These are phyloP conservation scores for Bursaphelenchus mucronatus DNA, from an alignment of 1,140 invertebrate genomes.

Conservation along the genomic window DNA sequence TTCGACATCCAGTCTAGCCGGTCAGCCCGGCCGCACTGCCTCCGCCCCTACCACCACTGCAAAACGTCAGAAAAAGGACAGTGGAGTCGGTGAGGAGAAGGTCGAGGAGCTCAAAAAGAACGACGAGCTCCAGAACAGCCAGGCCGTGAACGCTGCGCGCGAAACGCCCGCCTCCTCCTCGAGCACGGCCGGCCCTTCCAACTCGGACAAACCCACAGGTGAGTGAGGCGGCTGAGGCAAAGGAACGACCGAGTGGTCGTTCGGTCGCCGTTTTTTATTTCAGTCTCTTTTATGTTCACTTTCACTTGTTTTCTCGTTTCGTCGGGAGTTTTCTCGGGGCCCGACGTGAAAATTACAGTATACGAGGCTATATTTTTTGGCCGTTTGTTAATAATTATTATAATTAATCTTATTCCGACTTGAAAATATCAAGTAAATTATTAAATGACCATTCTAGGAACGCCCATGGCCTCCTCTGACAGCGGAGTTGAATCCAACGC, in stretches of 20 bases:
- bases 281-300: no score
- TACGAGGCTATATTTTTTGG: background rate
- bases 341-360: no score
- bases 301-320: no score
- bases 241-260: no score
- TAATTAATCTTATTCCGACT: background rate
- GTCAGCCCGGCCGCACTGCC: background rate
- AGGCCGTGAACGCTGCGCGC: background rate
- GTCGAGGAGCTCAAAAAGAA: constrained; percentile 4
- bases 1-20: background rate
- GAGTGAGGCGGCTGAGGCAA: no score
- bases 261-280: no score
- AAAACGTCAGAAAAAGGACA: constrained; percentile 3
- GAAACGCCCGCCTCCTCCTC: constrained; percentile 9
- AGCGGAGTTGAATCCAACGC: constrained; percentile 50
- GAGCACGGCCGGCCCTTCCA: background rate
- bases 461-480: constrained; percentile 54
- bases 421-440: no score
- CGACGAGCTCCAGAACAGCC: constrained; percentile 6
- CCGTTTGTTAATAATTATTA: constrained; percentile 2
- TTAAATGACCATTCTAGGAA: constrained; percentile 26
- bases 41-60: background rate
- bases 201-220: constrained; percentile 19
- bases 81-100: background rate
- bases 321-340: no score